Evolutionary conservation across 2,113 vertebrate species (phyloP), one percentile per base, ranked within the genome.

Genomic region (Polyodon spathula): DNA sequence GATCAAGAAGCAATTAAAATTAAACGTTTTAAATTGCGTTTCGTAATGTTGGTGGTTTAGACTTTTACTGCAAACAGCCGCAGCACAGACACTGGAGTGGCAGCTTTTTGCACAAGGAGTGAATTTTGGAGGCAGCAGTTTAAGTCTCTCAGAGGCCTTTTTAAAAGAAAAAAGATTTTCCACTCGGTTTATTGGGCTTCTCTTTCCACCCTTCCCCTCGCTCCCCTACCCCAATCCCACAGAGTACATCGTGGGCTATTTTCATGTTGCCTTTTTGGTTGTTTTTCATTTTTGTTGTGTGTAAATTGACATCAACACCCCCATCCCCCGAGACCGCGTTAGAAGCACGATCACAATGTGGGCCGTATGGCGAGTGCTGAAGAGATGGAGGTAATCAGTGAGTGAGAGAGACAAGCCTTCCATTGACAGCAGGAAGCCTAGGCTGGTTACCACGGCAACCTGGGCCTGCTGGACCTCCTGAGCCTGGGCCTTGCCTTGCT

Each of bases 341-440:
- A 14, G 57, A 46, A n/a, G 17, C 42, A 44, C 11, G 63, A 55
- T 56, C 48, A 53, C 68, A 76, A 72, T 67, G 74, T 64, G 10
- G 67, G 68, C 79, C 77, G 75, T 76, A 63, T 78, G 78, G 72
- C 66, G 60, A 73, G 60, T 54, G 73, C 74, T 40, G 72, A 62
- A 37, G 76, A 81, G 81, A 79, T 66, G 75, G 65, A 78, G 78
- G 75, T 76, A 78, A 79, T 79, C 76, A 74, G 73, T 72, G 76
- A 78, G 71, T 68, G 71, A 75, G 74, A 62, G 63, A 82, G 82
- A 85, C 78, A 76, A 79, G 70, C 61, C 7, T 69, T 56, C 68
- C 63, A 37, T 66, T 75, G 76, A 76, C 76, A 76, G 77, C 80
- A 78, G 78, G 78, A 75, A 78, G 81, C 76, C 76, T 65, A 67